Evolutionary conservation across 2,888 invertebrate genomes (phyloP), one percentile per base, ranked within the genome.

Genomic region (Apodemia zela): DNA sequence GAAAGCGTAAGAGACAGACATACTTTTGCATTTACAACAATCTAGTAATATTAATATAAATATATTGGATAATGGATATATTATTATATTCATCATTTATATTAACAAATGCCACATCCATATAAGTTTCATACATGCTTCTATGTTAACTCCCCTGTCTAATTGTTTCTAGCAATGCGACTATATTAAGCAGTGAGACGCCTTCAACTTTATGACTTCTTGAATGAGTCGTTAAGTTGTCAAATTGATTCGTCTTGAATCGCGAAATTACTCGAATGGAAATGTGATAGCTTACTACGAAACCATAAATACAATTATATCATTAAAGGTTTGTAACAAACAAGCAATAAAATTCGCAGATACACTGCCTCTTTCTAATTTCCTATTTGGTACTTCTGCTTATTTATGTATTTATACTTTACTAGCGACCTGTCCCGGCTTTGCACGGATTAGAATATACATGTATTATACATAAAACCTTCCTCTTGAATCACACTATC

Each of bases 91-190:
- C 33, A 33, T 33, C 8, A 33, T 33, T 33, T 33, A 33, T 33
- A 1, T 33, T 33, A 47, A n/a, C n/a, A 69, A 60, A 69, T 78
- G 68, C 79, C 85, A 66, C 67, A 80, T 89, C 87, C 78, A 69
- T 25, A 13, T 15, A 58, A 59, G 62, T 73, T 77, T 66, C 11
- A 54, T 64, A 69, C 66, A 68, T 73, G 77, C 74, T 79, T 75
- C 78, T 82, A 86, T 83, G 87, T 85, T 82, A 87, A 85, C 85
- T 80, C 84, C 84, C 81, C 85, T 83, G 87, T 89, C 86, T 91
- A 89, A 91, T 90, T 90, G 90, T 90, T 89, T 89, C 90, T 90
- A 86, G 88, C 90, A 85, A 84, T 82, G 84, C 84, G 81, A 83
- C 82, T 87, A 87, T 89, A 89, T 90, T 89, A 89, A 89, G 87